Evolutionary conservation across 2,113 vertebrate genomes (phyloP).

Genomic region (Mastomys natalensis): DNA sequence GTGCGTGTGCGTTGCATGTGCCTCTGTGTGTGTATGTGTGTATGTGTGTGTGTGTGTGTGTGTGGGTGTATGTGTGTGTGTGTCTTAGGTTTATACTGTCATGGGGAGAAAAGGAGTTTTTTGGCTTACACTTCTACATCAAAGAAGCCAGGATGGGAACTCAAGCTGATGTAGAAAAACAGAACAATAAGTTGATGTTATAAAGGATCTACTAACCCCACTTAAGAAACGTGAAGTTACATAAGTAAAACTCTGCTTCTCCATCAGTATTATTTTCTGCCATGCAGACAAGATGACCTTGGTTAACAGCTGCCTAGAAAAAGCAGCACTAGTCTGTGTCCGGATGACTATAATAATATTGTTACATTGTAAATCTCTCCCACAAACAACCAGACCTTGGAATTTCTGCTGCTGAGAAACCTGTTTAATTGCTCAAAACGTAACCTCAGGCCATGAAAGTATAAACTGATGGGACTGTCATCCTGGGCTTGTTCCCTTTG

Average conservation of each 20-base stretch:
- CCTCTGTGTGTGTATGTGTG: neutral
- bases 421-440: neutral
- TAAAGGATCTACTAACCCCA: neutral
- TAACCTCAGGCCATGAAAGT: neutral
- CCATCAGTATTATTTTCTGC: neutral
- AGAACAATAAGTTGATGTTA: neutral
- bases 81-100: neutral
- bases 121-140: neutral
- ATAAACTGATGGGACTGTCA: neutral
- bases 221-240: neutral
- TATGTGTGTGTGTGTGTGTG: neutral
- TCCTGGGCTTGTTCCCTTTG: neutral
- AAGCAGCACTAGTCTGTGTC: neutral
- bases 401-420: neutral
- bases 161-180: neutral
- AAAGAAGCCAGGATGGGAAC: neutral
- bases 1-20: neutral
- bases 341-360: neutral
- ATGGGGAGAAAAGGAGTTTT: neutral
- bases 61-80: neutral
- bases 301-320: neutral
- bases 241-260: neutral
- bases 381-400: neutral
- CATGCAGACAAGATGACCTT: neutral
- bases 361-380: neutral